Conservation (phyloP, 2,797 vertebrate genomes). For the Acanthurus leucopareius region DNA sequence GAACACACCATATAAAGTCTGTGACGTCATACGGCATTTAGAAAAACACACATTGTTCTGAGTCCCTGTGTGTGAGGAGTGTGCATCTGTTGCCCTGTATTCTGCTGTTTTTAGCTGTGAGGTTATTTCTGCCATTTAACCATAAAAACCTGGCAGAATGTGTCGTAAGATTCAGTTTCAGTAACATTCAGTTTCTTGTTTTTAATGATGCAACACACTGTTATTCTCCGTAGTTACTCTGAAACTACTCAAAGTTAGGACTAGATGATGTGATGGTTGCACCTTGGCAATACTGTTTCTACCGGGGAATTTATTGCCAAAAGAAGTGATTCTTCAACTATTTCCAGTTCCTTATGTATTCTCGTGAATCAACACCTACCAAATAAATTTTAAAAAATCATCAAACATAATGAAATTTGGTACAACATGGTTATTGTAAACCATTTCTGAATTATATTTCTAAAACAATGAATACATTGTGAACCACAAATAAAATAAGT, state of each 20-base stretch:
- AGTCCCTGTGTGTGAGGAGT: background rate
- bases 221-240: constrained; percentile 18
- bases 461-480: too few relatives aligned
- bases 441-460: too few relatives aligned
- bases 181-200: constrained; percentile 42
- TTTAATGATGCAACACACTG: constrained; percentile 59
- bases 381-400: background rate
- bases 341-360: too few relatives aligned
- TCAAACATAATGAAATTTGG: too few relatives aligned
- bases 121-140: constrained; percentile 42
- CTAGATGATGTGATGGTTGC: too few relatives aligned
- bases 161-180: constrained; percentile 37
- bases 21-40: constrained; percentile 32
- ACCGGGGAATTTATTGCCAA: too few relatives aligned
- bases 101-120: constrained; percentile 18
- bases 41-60: constrained; percentile 32
- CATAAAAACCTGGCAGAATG: constrained; percentile 52
- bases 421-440: too few relatives aligned
- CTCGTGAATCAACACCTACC: too few relatives aligned
- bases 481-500: background rate
- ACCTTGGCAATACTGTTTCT: too few relatives aligned
- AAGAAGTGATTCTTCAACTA: too few relatives aligned
- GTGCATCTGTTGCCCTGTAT: constrained; percentile 2
- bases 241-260: constrained; percentile 10
- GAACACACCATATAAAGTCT: constrained; percentile 65